Evolutionary conservation across 2,888 invertebrate genomes (phyloP), one percentile per base, ranked within the genome.

Genomic region (Dynastes grantii): DNA sequence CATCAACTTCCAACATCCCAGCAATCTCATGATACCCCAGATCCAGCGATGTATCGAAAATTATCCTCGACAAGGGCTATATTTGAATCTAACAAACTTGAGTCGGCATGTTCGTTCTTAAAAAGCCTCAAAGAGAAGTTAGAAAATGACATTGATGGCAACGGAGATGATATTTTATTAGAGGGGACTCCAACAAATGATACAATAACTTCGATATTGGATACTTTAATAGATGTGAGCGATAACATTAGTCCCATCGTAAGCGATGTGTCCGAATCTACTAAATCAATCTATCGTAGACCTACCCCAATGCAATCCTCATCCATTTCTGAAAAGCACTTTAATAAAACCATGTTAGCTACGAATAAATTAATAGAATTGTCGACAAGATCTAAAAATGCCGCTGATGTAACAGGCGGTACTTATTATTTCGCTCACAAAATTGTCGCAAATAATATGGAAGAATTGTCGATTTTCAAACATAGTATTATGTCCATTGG

Each of bases 351-450:
- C 2, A 79, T 79, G 76, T 16, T 55, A 13, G 70, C 79, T 3
- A 76, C 79, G 2, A 76, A 68, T 51, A 79, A 76, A 16, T 63
- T 79, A n/a, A 9, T 76, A 13, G 79, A 79, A 27, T 8, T 79
- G 40, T 45, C 76, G 2, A 70, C 65, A 40, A 68, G 37, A 51
- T n/a, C 76, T 0, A 49, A 61, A 63, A 51, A 29, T 5, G n/a
- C 63, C 1, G 5, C 22, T 6, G 32, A 61, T 6, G 16, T 71
- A 29, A 37, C 70, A 9, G 78, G 63, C 9, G 40, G 32, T 13
- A 64, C 27, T 11, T 76, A 70, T 49, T 79, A 79, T 22, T 76
- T 68, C 27, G 61, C 79, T n/a, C 75, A 79, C 4, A 76, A 76
- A 64, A 76, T 79, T n/a, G 55, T 76, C 0, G 64, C 76, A 11